Conservation (phyloP, 2,113 vertebrate genomes). For the Arothron firmamentum region DNA sequence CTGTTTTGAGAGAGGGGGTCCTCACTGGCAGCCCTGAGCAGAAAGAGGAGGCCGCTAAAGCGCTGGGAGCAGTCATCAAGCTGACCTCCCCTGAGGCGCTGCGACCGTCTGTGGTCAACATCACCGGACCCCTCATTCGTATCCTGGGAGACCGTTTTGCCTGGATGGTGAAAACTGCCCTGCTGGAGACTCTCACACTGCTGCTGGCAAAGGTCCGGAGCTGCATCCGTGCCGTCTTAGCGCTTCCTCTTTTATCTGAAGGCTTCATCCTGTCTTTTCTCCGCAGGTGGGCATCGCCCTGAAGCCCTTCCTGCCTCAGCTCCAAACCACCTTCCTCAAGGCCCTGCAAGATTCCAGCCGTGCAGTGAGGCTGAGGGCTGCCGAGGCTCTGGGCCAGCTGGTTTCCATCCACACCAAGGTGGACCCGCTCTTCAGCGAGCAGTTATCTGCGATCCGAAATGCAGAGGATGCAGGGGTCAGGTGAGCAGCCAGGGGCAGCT, state of each 20-base stretch:
- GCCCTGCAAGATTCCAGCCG: constrained; percentile 93
- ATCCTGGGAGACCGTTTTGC: constrained; percentile 95
- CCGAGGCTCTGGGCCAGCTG: constrained; percentile 90
- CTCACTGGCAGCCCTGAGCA: constrained; percentile 93
- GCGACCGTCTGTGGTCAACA: constrained; percentile 92
- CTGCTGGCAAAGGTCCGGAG: constrained; percentile 87
- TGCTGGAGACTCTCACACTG: constrained; percentile 93
- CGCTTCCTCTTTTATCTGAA: too few relatives aligned
- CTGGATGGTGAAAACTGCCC: constrained; percentile 91
- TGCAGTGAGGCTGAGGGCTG: constrained; percentile 87
- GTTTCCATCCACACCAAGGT: constrained; percentile 95
- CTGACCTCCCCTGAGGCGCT: constrained; percentile 94
- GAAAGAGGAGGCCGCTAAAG: constrained; percentile 96
- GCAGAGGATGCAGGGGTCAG: constrained; percentile 93
- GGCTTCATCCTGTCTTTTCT: background rate
- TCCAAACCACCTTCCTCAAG: constrained; percentile 98
- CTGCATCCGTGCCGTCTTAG: background rate
- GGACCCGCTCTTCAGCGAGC: constrained; percentile 92
- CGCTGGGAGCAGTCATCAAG: constrained; percentile 88
- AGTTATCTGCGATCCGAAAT: constrained; percentile 85
- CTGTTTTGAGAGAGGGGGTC: constrained; percentile 92
- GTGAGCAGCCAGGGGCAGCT: constrained; percentile 51
- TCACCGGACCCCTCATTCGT: constrained; percentile 95
- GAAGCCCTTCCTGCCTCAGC: constrained; percentile 96
- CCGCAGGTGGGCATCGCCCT: constrained; percentile 90